Percentiles rank a stretch among this genome's conserved stretches.
Conservation (phyloP, 2,888 invertebrate species). For the Bombyx huttoni region DNA sequence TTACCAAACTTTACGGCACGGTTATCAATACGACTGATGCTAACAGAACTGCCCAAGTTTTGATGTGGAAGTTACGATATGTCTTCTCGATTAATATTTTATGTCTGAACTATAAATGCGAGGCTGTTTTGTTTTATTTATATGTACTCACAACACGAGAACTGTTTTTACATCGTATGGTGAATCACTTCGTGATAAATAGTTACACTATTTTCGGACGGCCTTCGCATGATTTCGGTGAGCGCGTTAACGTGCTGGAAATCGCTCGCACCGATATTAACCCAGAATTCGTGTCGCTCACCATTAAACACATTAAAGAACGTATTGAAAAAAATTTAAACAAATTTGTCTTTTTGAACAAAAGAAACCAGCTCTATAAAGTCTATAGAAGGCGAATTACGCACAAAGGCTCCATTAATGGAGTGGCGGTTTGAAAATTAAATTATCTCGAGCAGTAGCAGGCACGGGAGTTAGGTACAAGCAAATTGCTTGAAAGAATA, state of each 20-base stretch:
- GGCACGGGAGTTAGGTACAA: constrained; percentile 31
- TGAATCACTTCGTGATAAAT: constrained; percentile 53
- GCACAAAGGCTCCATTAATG: constrained; percentile 38
- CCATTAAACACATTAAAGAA: constrained; percentile 17
- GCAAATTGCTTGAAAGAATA: constrained; percentile 62
- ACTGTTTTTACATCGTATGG: constrained; percentile 31
- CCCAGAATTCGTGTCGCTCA: constrained; percentile 36
- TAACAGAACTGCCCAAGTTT: constrained; percentile 28
- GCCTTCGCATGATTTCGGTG: constrained; percentile 58
- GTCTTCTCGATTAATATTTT: constrained; percentile 22
- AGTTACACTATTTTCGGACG: constrained; percentile 57
- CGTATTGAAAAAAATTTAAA: not conserved
- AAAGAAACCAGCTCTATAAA: constrained; percentile 19
- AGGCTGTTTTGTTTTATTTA: constrained; percentile 24
- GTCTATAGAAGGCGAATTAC: constrained; percentile 26
- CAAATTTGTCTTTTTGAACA: constrained; percentile 7
- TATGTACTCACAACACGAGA: constrained; percentile 15
- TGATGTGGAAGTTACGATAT: constrained; percentile 25
- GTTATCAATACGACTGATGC: constrained; percentile 24
- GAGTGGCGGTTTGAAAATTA: constrained; percentile 34
- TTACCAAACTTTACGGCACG: constrained; percentile 29
- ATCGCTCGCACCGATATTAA: constrained; percentile 45
- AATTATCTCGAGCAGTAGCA: constrained; percentile 43
- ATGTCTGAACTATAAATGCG: constrained; percentile 20
- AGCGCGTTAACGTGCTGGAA: constrained; percentile 51